Evolutionary conservation across 2,888 invertebrate genomes (phyloP).

Genomic region (Dichetophora obliterata): DNA sequence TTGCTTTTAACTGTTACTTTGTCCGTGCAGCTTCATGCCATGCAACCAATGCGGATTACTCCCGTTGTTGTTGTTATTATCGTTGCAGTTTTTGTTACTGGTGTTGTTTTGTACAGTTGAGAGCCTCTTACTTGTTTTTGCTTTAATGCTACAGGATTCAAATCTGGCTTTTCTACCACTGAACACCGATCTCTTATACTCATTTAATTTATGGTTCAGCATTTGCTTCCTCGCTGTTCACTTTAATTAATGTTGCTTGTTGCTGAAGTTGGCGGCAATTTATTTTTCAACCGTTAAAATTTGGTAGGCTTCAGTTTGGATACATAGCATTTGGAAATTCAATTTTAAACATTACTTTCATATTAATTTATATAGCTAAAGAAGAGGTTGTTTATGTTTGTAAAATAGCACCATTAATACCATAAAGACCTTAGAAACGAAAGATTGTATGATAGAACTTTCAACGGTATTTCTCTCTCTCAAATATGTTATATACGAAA

Average conservation of each 20-base stretch:
- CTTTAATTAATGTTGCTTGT: slow-evolving; percentile 26
- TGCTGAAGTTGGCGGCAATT: neutral
- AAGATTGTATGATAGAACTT: no score
- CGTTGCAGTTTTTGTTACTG: slow-evolving; percentile 9
- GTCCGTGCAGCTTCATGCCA: neutral
- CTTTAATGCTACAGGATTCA: neutral
- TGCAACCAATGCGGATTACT: neutral
- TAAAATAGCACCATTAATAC: no score
- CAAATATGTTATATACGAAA: no score
- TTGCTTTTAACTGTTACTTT: slow-evolving; percentile 44
- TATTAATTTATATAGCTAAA: no score
- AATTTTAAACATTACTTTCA: no score
- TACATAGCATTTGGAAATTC: no score
- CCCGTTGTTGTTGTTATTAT: slow-evolving; percentile 2
- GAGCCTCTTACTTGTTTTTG: neutral
- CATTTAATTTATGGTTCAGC: slow-evolving; percentile 5
- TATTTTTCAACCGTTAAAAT: neutral
- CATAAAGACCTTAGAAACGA: no score
- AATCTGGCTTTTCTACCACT: neutral
- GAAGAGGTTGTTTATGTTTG: no score
- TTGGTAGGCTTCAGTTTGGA: neutral
- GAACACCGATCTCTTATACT: neutral
- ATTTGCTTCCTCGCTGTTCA: slow-evolving; percentile 11
- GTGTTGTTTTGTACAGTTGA: neutral
- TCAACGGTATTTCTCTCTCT: no score